Evolutionary conservation across 23 tunicate species (phyloP).

Genomic region (Styela clava): DNA sequence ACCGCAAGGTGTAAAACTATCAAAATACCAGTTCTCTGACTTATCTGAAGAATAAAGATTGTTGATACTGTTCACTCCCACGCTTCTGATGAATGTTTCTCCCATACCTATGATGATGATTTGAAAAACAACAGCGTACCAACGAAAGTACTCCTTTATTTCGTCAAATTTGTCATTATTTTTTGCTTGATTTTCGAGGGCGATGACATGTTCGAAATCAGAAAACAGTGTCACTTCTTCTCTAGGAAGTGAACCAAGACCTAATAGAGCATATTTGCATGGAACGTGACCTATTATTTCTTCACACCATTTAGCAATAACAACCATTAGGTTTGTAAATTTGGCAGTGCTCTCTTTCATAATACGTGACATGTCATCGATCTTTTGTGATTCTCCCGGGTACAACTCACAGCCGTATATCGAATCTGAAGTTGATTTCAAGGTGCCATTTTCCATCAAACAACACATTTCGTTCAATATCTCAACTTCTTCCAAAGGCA

Average conservation of each 20-base stretch:
- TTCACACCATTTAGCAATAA: neutral
- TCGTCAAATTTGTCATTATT: neutral
- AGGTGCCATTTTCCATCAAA: neutral
- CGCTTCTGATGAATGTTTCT: slow-evolving; percentile 38
- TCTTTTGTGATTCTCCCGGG: neutral
- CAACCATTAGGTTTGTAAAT: slow-evolving; percentile 15
- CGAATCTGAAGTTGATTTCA: neutral
- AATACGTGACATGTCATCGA: neutral
- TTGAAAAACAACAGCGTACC: slow-evolving; percentile 36
- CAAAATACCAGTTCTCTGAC: slow-evolving; percentile 31
- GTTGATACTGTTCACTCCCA: slow-evolving; percentile 24
- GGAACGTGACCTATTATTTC: slow-evolving; percentile 38
- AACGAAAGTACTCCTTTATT: slow-evolving; percentile 30
- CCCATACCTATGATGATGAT: slow-evolving; percentile 28
- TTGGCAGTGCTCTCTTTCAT: neutral
- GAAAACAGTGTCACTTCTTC: slow-evolving; percentile 38
- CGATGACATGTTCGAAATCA: slow-evolving; percentile 43
- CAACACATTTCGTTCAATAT: neutral
- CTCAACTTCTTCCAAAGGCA: neutral
- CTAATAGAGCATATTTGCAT: slow-evolving; percentile 31
- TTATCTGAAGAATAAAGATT: neutral
- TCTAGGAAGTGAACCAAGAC: slow-evolving; percentile 42
- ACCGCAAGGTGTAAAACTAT: slow-evolving; percentile 22
- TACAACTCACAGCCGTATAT: neutral
- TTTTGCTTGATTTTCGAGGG: slow-evolving; percentile 14